Evolutionary conservation across 2,797 vertebrate genomes (phyloP), one percentile per base, ranked within the genome.

Genomic region (Astyanax mexicanus): DNA sequence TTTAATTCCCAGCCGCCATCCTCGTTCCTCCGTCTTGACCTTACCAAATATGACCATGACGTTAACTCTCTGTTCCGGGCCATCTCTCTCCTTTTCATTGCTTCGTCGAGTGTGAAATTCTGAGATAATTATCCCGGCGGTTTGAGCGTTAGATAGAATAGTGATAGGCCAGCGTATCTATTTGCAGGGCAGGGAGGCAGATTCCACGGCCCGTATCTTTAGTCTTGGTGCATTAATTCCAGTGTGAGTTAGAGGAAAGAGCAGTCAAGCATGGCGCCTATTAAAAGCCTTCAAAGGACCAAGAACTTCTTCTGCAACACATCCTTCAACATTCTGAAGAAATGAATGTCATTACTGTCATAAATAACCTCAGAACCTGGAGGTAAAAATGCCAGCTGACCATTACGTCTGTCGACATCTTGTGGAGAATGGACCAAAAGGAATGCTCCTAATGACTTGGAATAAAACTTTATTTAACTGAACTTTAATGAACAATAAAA

Each of bases 161-260:
- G 40, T 57, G 74, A 19, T 19, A 62, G 64, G 40, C 54, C 47
- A 27, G 23, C 19, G 61, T 29, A 25, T 69, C 70, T 74, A 51
- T 78, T 70, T 77, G 57, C 21, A 10, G 27, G 37, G 49, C 61
- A 49, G 51, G 49, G 29, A 55, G 60, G 42, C 42, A 45, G 17
- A 68, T 58, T 60, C 12, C 11, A 27, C 25, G 15, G 45, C 58
- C 42, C 52, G 17, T 82, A 69, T 69, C 66, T 78, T 81, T 44
- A 70, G 72, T 79, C 60, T 37, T 61, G 54, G 47, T 64, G 57
- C 68, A 79, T 86, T 74, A 76, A 71, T 42, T 61, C 64, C 40
- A 52, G 11, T 65, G 42, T 60, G 70, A 73, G 51, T 70, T 68
- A 70, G 62, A 77, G 67, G 42, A 32, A 74, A 35, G 67, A 11